Conservation (phyloP, 2,113 vertebrate species). For the Elaphurus davidianus region DNA sequence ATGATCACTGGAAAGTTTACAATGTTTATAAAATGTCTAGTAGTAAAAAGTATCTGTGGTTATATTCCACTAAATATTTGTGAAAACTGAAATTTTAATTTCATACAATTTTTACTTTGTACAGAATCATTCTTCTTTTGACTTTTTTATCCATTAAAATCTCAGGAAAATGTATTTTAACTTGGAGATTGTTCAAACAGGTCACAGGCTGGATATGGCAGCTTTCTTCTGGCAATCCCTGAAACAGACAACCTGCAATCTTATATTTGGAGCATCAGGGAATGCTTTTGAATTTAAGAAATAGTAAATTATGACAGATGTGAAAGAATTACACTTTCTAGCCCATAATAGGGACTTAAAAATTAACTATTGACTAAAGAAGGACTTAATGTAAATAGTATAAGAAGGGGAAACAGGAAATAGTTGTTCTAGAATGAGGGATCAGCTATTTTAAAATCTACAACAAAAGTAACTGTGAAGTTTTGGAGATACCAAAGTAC, state of each 20-base stretch:
- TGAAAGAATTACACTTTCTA: neutral
- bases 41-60: neutral
- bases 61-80: neutral
- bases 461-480: neutral
- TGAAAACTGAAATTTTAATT: neutral
- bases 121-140: neutral
- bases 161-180: neutral
- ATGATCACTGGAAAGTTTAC: neutral
- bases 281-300: neutral
- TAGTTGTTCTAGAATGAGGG: neutral
- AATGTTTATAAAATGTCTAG: neutral
- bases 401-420: neutral
- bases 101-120: neutral
- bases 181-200: neutral
- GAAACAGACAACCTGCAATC: neutral
- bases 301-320: neutral
- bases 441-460: neutral
- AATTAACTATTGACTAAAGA: neutral
- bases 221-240: neutral
- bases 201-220: neutral
- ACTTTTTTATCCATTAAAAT: neutral
- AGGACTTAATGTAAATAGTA: neutral
- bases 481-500: neutral
- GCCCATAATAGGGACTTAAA: neutral
- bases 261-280: neutral